Conservation (phyloP, 2,797 vertebrate species). For the Sciurus vulgaris region DNA sequence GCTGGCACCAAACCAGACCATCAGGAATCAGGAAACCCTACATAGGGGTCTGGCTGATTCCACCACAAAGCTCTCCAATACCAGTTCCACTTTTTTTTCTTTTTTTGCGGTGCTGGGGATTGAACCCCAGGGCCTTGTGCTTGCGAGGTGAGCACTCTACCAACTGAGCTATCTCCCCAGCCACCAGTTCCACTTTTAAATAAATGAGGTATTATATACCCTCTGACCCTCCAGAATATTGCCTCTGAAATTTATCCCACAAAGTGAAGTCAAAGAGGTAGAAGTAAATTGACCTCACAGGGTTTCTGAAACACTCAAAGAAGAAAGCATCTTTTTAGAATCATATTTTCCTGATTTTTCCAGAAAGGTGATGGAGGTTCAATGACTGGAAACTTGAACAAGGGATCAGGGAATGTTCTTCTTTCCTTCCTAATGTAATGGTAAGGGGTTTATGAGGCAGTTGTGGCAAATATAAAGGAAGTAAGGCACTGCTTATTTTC, state of each 20-base stretch:
- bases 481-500: neutral
- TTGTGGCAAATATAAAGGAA: neutral
- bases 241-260: neutral
- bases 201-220: neutral
- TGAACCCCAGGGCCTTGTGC: no score
- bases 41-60: neutral
- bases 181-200: neutral
- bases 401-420: neutral
- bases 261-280: neutral
- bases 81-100: neutral
- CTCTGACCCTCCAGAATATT: neutral
- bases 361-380: neutral
- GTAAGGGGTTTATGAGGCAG: neutral
- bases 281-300: neutral
- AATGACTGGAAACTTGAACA: neutral
- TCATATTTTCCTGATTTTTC: slow-evolving; percentile 43
- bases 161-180: no score
- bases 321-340: slow-evolving; percentile 21
- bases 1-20: neutral
- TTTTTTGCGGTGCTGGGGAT: no score
- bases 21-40: neutral
- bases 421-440: neutral
- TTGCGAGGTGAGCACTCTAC: no score
- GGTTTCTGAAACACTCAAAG: slow-evolving; percentile 2
- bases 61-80: neutral